Percentiles rank a stretch among this genome's conserved stretches.
These are phyloP conservation scores for Phrynosoma blainvillii DNA, from an alignment of 2,113 vertebrate genomes.

Conservation along the genomic window DNA sequence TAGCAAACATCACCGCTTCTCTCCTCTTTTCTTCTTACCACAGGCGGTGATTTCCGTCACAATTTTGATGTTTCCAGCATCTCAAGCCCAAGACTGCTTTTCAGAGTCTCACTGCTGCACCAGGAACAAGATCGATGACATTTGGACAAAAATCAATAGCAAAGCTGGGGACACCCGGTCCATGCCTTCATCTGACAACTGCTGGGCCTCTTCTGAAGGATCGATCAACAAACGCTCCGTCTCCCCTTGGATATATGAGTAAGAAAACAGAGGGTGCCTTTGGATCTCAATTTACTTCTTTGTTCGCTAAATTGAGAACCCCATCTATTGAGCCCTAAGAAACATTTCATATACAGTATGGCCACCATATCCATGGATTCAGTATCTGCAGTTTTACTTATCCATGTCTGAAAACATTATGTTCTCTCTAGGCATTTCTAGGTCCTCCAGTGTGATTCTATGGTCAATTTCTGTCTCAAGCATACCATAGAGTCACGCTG, in stretches of 20 bases:
- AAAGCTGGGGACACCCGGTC: background rate
- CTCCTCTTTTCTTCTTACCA: background rate
- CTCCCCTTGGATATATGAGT: background rate
- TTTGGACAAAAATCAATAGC: rapidly evolving
- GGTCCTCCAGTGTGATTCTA: too few species aligned
- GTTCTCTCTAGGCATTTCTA: too few species aligned
- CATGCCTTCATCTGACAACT: rapidly evolving
- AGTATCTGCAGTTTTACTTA: too few species aligned
- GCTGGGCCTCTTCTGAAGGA: background rate
- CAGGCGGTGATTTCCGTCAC: background rate
- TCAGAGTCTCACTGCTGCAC: rapidly evolving
- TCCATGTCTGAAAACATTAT: too few species aligned
- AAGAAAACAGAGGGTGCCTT: rapidly evolving
- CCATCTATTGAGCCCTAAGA: too few species aligned
- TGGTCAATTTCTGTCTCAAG: too few species aligned
- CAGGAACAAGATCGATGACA: rapidly evolving
- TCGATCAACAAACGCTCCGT: background rate
- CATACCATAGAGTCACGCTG: too few species aligned
- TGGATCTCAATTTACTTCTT: too few species aligned
- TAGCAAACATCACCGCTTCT: background rate
- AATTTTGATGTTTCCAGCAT: background rate
- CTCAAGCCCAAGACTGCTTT: background rate
- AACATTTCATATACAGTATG: too few species aligned
- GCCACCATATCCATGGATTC: too few species aligned
- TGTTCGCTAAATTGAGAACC: too few species aligned